Evolutionary conservation across 2,888 invertebrate species (phyloP), one percentile per base, ranked within the genome.

Genomic region (Cataglyphis rosenhaueri): DNA sequence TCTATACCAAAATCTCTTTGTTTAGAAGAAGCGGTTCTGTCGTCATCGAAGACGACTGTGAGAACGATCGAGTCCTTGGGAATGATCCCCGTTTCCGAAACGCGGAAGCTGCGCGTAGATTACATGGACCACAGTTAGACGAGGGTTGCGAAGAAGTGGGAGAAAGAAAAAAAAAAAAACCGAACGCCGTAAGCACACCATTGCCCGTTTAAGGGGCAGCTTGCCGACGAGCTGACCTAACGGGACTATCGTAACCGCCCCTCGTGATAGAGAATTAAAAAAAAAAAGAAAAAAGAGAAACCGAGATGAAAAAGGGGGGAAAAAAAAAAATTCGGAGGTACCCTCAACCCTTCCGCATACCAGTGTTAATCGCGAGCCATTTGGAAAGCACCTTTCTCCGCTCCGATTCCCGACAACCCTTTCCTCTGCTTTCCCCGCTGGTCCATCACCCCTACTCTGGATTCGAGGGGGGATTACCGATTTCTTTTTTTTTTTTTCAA

Each of bases 261-360:
- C 44, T 87, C 65, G 9, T 25, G 21, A 70, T 73, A 75, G 86
- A 83, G 85, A 83, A 87, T 86, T 57, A 84, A 89, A 90, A 90
- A 88, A 87, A 86, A n/a, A n/a, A n/a, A n/a, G n/a, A 89, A 90
- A 90, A 88, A 87, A 0, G 87, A 90, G 89, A 88, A 87, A 1
- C 76, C 62, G 70, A 29, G 15, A 65, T 82, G 44, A 78, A 87
- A 86, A 62, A 82, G 41, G 1, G 25, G 25, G 25, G 57, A 61
- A 71, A 70, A 61, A 70, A 65, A 79, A 68, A 66, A 85, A 89
- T 84, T 75, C 68, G 81, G 81, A 85, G 87, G 82, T 89, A 66
- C 86, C 85, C 65, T 91, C 90, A 91, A 91, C 91, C 91, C 91
- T 91, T 91, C 91, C 91, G 91, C 91, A 91, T 91, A 87, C 91